These are phyloP conservation scores for Botia kubotai DNA, from an alignment of 2,797 vertebrate genomes.

Conservation along the genomic window DNA sequence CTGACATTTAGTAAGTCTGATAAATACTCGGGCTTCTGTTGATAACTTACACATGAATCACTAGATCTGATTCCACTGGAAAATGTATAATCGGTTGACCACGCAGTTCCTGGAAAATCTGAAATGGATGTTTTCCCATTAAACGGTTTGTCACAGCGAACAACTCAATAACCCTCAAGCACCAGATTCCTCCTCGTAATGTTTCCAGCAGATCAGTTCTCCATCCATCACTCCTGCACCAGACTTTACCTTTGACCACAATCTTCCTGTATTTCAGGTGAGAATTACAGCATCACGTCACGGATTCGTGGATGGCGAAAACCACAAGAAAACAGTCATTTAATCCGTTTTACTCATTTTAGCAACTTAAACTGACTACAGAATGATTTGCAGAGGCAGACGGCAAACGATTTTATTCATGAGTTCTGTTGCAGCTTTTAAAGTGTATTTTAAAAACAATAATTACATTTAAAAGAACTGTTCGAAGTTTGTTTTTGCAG, in stretches of 20 bases:
- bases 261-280: not conserved
- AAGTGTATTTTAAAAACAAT: no score
- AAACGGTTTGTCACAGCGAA: conserved; percentile 13
- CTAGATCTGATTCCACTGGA: not conserved
- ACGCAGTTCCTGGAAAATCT: conserved; percentile 43
- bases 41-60: not conserved
- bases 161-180: conserved; percentile 7
- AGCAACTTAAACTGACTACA: no score
- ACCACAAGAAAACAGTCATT: no score
- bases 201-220: conserved; percentile 7
- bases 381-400: no score
- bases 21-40: not conserved
- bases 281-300: not conserved
- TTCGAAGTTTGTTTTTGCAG: no score
- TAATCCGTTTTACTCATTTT: no score
- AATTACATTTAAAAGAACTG: no score
- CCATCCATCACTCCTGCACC: not conserved
- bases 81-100: conserved; percentile 2
- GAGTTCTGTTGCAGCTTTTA: no score
- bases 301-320: no score
- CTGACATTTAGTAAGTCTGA: not conserved
- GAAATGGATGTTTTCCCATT: conserved; percentile 42
- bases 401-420: no score
- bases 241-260: not conserved
- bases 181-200: conserved; percentile 10